These are phyloP conservation scores for Athalia circularis DNA, from an alignment of 2,888 invertebrate genomes.

Conservation along the genomic window DNA sequence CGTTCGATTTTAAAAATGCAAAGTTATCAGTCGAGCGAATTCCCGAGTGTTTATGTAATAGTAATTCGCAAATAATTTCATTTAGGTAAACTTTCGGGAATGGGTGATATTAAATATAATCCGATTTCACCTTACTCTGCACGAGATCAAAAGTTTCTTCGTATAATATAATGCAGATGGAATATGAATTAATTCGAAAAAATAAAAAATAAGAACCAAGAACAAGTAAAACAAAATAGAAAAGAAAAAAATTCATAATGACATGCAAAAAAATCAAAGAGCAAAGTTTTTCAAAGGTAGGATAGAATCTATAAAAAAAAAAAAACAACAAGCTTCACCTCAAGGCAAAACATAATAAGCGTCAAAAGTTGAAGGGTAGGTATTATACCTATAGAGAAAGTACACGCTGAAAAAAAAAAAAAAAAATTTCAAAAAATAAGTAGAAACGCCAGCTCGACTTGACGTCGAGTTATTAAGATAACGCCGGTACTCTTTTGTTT, in stretches of 20 bases:
- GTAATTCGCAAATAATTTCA: too few species aligned
- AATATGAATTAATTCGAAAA: too few species aligned
- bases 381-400: background rate
- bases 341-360: constrained; percentile 21
- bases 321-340: constrained; percentile 19
- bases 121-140: too few species aligned
- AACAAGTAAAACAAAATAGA: background rate
- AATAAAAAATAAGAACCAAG: too few species aligned
- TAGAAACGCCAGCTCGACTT: constrained; percentile 27
- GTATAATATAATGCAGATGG: too few species aligned
- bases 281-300: background rate
- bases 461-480: constrained; percentile 39
- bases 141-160: too few species aligned
- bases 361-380: constrained; percentile 31
- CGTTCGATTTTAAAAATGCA: too few species aligned
- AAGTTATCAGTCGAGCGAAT: too few species aligned
- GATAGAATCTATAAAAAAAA: constrained; percentile 6
- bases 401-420: too few species aligned
- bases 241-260: background rate
- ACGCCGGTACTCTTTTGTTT: background rate
- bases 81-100: too few species aligned
- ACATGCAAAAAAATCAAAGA: background rate
- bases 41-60: too few species aligned
- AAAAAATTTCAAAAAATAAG: constrained; percentile 5
- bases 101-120: too few species aligned